A percentile compares a stretch with the other conserved stretches of the same genome.
phyloP scores from a whole-genome alignment of 1,140 invertebrate species.

The Pentalonia nigronervosa region DNA sequence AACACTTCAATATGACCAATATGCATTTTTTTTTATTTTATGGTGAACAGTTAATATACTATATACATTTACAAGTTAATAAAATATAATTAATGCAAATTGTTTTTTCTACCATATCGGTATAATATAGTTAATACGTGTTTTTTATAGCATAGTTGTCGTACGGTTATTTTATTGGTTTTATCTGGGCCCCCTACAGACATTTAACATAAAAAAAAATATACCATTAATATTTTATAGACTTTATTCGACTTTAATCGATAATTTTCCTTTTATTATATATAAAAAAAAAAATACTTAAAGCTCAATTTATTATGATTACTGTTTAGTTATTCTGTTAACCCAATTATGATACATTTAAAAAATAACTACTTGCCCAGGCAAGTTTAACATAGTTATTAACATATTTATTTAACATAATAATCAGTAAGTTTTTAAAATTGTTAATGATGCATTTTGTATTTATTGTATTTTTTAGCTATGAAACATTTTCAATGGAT shows the following conservation, averaged over 20 bases:
- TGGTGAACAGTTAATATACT: neutral
- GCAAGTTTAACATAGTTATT: too few relatives aligned
- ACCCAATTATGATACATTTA: neutral
- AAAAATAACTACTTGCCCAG: neutral
- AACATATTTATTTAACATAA: neutral
- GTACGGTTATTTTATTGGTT: neutral
- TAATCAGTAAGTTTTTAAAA: neutral
- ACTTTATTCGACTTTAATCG: neutral
- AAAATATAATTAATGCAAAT: constrained; percentile 5
- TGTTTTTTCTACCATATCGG: neutral
- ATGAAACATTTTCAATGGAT: neutral
- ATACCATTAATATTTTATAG: neutral
- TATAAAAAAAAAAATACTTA: neutral
- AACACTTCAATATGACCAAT: neutral
- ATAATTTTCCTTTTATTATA: neutral
- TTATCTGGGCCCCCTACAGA: neutral
- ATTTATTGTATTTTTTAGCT: neutral
- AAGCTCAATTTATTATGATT: neutral
- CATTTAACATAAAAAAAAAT: neutral
- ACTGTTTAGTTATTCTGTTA: too few relatives aligned
- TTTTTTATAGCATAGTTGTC: neutral
- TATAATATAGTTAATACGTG: neutral
- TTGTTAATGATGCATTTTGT: neutral
- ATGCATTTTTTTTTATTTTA: neutral
- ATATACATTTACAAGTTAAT: neutral